Base-by-base conservation (phyloP, 2,113 vertebrate species). In the Symphodus melops region DNA sequence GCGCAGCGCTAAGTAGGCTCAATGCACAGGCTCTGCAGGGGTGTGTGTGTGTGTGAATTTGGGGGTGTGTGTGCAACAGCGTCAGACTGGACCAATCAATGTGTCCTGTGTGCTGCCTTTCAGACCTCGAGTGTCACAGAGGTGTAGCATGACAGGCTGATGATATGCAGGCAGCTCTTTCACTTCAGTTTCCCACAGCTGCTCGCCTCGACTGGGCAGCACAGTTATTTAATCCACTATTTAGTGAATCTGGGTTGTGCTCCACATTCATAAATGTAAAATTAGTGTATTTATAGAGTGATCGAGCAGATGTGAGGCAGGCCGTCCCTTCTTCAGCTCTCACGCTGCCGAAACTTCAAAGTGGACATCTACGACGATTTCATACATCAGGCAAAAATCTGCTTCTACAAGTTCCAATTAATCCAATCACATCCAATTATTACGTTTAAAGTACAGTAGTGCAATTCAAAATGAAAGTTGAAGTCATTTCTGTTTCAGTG, bases 61-160 rank as follows among this genome's bases (percentile, higher is more conserved):
- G 33, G 20, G 68, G 12, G 63, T 10, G 59, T 16, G 65, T 21
- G 71, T 75, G 33, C 46, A 48, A 41, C 8, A 41, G 72, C 68
- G 62, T 68, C 66, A 82, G 9, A 61, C 63, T 23, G 68, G 61
- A 71, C 68, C 68, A 78, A 76, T 89, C 71, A 74, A 83, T 72
- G 84, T 53, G 59, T 73, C 55, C 79, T 61, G 72, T 82, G 75
- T 76, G 3, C 85, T 72, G 68, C 74, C 71, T 82, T 56, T 77
- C 61, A 86, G 65, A 66, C 74, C 62, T 67, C 56, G 65, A 69
- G 79, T 72, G 87, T 85, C 82, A 78, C 79, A 19, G 71, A 79
- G 59, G 77, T 79, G 68, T 56, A 69, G 62, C 65, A 58, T 68
- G 69, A 78, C 82, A 55, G 78, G 21, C 53, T 74, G 82, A 81